These are phyloP conservation scores for Nomada goodeniana DNA, from an alignment of 2,888 invertebrate species.

Conservation along the genomic window DNA sequence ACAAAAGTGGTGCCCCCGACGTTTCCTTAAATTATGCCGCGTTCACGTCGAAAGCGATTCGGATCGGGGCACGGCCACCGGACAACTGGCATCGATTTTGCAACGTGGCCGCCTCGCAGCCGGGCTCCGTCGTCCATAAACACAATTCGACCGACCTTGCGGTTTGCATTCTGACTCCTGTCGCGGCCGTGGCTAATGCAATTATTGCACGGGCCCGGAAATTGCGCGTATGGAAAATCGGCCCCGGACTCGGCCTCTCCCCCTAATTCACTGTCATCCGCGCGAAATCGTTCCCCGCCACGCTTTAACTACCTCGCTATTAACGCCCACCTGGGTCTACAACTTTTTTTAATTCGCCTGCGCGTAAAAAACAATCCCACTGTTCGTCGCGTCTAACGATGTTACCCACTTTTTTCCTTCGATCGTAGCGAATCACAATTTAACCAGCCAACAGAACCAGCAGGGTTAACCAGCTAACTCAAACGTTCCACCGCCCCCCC, in stretches of 20 bases:
- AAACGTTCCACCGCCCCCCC: no score
- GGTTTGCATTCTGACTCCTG: slow-evolving; percentile 71
- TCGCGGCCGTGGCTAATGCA: slow-evolving; percentile 65
- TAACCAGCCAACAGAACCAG: no score
- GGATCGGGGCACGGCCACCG: slow-evolving; percentile 39
- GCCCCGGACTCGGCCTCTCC: slow-evolving; percentile 33
- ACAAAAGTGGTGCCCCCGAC: no score
- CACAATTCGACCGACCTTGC: slow-evolving; percentile 70
- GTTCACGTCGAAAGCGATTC: background rate
- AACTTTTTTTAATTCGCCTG: background rate
- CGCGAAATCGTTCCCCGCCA: background rate
- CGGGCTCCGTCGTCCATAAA: slow-evolving; percentile 60
- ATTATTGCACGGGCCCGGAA: slow-evolving; percentile 65
- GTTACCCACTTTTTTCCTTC: no score
- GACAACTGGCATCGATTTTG: slow-evolving; percentile 59
- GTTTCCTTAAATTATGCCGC: no score
- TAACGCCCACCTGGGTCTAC: no score
- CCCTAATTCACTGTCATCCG: slow-evolving; percentile 24
- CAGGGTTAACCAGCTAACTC: no score
- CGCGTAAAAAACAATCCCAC: background rate
- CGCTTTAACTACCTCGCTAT: no score
- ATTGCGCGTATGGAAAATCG: slow-evolving; percentile 66
- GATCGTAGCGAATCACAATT: no score
- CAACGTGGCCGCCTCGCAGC: slow-evolving; percentile 29
- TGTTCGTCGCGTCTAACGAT: no score